phyloP scores from a whole-genome alignment of 2,888 invertebrate species.

The Volucella bombylans region DNA sequence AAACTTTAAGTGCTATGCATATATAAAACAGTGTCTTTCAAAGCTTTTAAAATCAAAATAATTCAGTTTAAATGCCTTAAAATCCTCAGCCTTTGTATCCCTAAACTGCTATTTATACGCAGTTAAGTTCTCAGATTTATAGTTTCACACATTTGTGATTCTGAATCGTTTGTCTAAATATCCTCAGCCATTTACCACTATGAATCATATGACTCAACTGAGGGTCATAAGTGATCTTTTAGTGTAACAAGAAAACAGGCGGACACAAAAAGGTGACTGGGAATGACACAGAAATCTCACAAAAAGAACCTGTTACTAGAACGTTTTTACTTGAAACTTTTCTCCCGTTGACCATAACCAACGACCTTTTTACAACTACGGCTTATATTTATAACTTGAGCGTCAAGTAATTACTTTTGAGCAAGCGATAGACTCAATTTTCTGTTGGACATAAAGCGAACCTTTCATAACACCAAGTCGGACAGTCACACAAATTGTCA shows the following conservation, averaged over 20 bases:
- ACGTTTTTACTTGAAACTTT: conserved; percentile 8
- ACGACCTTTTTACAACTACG: conserved; percentile 21
- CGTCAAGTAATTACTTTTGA: conserved; percentile 25
- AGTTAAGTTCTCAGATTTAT: too few relatives aligned
- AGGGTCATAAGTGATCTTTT: neutral
- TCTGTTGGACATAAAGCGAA: conserved; percentile 17
- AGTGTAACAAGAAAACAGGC: too few relatives aligned
- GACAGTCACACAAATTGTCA: conserved; percentile 1
- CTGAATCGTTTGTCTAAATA: too few relatives aligned
- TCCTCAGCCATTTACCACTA: too few relatives aligned
- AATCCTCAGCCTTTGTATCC: too few relatives aligned
- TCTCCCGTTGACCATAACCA: neutral
- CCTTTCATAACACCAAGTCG: conserved; percentile 45
- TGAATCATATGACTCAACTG: too few relatives aligned
- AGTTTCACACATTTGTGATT: too few relatives aligned
- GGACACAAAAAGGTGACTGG: neutral
- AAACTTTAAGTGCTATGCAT: too few relatives aligned
- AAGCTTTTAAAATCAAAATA: too few relatives aligned
- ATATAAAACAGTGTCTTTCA: too few relatives aligned
- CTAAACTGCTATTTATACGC: too few relatives aligned
- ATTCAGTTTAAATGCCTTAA: too few relatives aligned
- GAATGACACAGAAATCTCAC: neutral
- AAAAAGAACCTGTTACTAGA: conserved; percentile 14
- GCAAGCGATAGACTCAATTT: conserved; percentile 10
- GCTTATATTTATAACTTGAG: neutral